Evolutionary conservation across 1,140 invertebrate species (phyloP).

Genomic region (Bombus waltoni): DNA sequence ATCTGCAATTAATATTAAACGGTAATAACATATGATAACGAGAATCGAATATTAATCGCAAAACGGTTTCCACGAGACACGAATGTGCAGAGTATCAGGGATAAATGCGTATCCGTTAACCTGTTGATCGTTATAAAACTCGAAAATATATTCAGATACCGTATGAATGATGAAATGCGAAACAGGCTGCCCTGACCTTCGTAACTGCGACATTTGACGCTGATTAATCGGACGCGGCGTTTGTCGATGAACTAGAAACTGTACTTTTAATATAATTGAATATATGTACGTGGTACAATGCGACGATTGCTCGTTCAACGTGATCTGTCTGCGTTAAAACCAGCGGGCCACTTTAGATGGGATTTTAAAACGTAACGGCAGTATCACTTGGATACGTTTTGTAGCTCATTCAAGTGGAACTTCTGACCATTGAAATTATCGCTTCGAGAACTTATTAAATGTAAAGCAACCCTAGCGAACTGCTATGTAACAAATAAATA

Average conservation of each 20-base stretch:
- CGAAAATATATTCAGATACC: slow-evolving; percentile 7
- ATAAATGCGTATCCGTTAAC: slow-evolving; percentile 27
- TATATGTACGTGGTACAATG: neutral
- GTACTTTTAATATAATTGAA: slow-evolving; percentile 15
- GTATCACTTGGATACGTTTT: neutral
- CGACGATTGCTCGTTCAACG: slow-evolving; percentile 1
- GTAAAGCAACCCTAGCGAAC: too few relatives aligned
- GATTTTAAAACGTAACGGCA: neutral
- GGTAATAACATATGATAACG: slow-evolving; percentile 31
- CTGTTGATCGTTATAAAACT: slow-evolving; percentile 55
- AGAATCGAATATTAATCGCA: slow-evolving; percentile 33
- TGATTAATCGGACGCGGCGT: slow-evolving; percentile 13
- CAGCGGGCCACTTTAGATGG: neutral
- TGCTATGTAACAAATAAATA: too few relatives aligned
- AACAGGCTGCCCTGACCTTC: neutral
- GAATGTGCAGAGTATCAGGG: neutral
- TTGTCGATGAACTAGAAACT: neutral
- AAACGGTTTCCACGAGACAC: neutral
- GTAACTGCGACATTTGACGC: slow-evolving; percentile 6
- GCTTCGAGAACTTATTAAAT: too few relatives aligned
- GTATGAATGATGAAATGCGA: neutral
- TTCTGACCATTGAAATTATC: neutral
- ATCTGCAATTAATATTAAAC: slow-evolving; percentile 29
- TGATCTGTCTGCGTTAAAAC: slow-evolving; percentile 4
- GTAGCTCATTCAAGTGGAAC: neutral